These are phyloP conservation scores for Corydoras maculifer DNA, from an alignment of 2,113 vertebrate species.

Conservation along the genomic window DNA sequence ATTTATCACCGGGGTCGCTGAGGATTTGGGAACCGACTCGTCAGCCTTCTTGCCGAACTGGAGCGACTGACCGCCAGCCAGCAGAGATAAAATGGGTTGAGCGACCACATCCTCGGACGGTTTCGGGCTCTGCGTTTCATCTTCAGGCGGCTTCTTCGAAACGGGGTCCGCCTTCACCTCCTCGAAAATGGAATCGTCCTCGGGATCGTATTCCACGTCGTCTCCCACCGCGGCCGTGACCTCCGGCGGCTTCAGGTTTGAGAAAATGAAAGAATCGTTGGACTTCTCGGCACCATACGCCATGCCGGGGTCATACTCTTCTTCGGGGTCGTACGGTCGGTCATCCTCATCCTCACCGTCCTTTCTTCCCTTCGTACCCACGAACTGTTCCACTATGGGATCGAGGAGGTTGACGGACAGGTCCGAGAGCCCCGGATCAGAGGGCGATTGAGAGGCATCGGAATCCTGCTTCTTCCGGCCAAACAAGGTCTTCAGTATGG, in stretches of 20 bases:
- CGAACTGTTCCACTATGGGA: conserved; percentile 88
- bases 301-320: conserved; percentile 83
- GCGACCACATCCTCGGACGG: no score
- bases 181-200: conserved; percentile 93
- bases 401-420: conserved; percentile 66
- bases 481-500: conserved; percentile 91
- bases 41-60: conserved; percentile 71
- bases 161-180: conserved; percentile 75
- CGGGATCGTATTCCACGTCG: conserved; percentile 92
- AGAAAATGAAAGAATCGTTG: conserved; percentile 48
- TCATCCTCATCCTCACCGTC: conserved; percentile 85
- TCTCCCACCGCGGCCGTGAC: conserved; percentile 54
- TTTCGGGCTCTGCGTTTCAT: conserved; percentile 53
- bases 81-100: conserved; percentile 32
- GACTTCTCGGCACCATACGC: conserved; percentile 62
- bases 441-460: conserved; percentile 63
- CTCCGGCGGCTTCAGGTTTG: conserved; percentile 51
- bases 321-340: conserved; percentile 91
- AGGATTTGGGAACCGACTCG: conserved; percentile 35
- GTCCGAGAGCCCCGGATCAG: conserved; percentile 58
- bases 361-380: conserved; percentile 63
- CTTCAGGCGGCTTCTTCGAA: conserved; percentile 61
- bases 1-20: no score
- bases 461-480: conserved; percentile 75
- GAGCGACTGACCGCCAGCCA: conserved; percentile 70